These are phyloP conservation scores for Xenopus tropicalis DNA, from an alignment of 2,113 vertebrate species.

Conservation along the genomic window DNA sequence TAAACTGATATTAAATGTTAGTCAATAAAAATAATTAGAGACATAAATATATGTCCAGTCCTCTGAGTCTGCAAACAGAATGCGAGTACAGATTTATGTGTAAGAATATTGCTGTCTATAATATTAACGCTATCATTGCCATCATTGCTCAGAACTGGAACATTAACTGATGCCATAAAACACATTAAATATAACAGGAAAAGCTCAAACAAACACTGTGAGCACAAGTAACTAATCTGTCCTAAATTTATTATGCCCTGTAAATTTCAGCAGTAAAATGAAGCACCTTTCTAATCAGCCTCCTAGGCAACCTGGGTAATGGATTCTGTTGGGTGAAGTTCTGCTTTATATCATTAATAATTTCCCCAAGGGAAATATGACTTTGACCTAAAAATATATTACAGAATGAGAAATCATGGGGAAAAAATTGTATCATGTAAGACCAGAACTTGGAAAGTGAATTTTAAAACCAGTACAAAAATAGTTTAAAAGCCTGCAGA, in stretches of 20 bases:
- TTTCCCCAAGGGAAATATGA: constrained; percentile 32
- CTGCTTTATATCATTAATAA: constrained; percentile 30
- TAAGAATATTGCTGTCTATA: too few relatives aligned
- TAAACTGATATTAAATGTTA: too few relatives aligned
- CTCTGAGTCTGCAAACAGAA: too few relatives aligned
- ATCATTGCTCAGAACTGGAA: too few relatives aligned
- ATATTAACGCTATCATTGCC: too few relatives aligned
- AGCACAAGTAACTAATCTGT: constrained; percentile 14
- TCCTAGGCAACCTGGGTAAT: constrained; percentile 23
- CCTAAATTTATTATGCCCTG: constrained; percentile 9
- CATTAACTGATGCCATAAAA: neutral
- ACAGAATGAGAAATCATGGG: constrained; percentile 6
- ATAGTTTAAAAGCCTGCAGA: neutral
- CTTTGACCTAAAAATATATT: constrained; percentile 37
- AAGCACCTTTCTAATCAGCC: constrained; percentile 18
- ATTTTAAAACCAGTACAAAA: constrained; percentile 25
- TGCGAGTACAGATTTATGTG: too few relatives aligned
- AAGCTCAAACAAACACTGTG: neutral
- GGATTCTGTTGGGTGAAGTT: constrained; percentile 25
- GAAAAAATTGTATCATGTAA: constrained; percentile 13
- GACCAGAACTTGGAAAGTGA: constrained; percentile 15
- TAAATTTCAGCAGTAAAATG: constrained; percentile 28
- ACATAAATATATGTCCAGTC: too few relatives aligned
- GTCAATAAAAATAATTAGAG: too few relatives aligned
- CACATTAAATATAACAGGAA: neutral